Base-by-base conservation (phyloP, 2,113 vertebrate species). In the Cranoglanis bouderius region DNA sequence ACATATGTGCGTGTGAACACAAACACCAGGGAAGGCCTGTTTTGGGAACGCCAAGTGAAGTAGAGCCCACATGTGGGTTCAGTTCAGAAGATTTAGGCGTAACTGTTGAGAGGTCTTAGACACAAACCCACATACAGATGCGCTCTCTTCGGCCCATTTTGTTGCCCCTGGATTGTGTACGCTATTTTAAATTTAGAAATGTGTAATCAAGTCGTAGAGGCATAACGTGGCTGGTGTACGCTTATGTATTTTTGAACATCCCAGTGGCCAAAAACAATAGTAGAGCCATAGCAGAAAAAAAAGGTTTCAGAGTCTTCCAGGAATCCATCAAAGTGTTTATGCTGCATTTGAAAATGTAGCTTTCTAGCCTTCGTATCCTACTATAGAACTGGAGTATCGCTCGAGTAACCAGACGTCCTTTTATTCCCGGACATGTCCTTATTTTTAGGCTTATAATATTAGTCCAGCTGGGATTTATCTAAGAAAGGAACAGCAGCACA, bases 181-280 rank as follows among this genome's bases (percentile, higher is more conserved):
- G n/a, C 87, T 88, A 77, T 88, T 84, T 82, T 89, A 75, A 82
- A 74, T 88, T 83, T 88, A 88, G 88, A 86, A 88, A 90, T 90
- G 87, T 92, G 90, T 92, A 92, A 92, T 92, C 86, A 90, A 82
- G 74, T 80, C 72, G 26, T 87, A 57, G 87, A 89, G 90, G 65
- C 81, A 82, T 84, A 84, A 85, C 72, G 82, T 35, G 72, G 83
- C 84, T 40, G 63, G 67, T 72, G 46, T 67, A 61, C 2, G 75
- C 70, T 55, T 72, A 43, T 91, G 85, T 91, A 89, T 91, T 90
- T 91, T 91, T 32, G 89, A 88, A 84, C 82, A 53, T 72, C 55
- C 90, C 19, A 65, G 38, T 16, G 51, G 80, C 88, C 87, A 88
- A 91, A 90, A 92, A 89, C 85, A 90, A 90, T 89, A 89, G 77